A percentile compares a stretch with the other conserved stretches of the same genome.
Evolutionary conservation across 2,888 invertebrate species (phyloP).

Genomic region (Apoda limacodes): DNA sequence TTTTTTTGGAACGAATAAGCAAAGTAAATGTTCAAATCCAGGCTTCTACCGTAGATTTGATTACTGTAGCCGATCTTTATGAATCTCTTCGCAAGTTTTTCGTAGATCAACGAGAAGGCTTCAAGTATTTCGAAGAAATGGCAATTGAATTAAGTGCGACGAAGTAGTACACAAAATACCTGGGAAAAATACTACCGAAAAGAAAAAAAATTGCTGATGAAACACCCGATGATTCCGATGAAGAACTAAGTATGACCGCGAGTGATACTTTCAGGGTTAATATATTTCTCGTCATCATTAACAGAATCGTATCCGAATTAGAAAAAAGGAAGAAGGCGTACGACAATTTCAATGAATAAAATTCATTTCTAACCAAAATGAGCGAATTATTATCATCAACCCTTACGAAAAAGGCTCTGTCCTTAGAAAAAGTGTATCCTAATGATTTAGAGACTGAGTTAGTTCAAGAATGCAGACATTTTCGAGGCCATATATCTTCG

Average conservation of each 20-base stretch:
- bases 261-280: too few relatives aligned
- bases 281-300: too few relatives aligned
- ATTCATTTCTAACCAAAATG: conserved; percentile 1
- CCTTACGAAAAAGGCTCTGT: conserved; percentile 4
- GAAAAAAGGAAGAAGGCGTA: not conserved
- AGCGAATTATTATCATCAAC: conserved; percentile 1
- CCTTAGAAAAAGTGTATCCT: conserved; percentile 6
- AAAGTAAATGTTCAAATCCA: too few relatives aligned
- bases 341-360: conserved; percentile 1
- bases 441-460: conserved; percentile 6
- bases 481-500: conserved; percentile 5
- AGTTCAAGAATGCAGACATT: not conserved
- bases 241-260: too few relatives aligned
- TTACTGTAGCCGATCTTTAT: conserved; percentile 12
- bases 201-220: conserved; percentile 17
- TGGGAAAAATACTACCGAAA: conserved; percentile 12
- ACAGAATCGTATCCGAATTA: too few relatives aligned
- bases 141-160: conserved; percentile 8
- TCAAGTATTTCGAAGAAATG: too few relatives aligned
- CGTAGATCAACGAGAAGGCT: conserved; percentile 10
- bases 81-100: conserved; percentile 9
- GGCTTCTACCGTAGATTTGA: too few relatives aligned
- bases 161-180: conserved; percentile 6
- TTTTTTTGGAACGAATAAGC: too few relatives aligned
- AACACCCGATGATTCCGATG: too few relatives aligned